phyloP scores from a whole-genome alignment of 2,797 vertebrate species.

The Allobates femoralis region DNA sequence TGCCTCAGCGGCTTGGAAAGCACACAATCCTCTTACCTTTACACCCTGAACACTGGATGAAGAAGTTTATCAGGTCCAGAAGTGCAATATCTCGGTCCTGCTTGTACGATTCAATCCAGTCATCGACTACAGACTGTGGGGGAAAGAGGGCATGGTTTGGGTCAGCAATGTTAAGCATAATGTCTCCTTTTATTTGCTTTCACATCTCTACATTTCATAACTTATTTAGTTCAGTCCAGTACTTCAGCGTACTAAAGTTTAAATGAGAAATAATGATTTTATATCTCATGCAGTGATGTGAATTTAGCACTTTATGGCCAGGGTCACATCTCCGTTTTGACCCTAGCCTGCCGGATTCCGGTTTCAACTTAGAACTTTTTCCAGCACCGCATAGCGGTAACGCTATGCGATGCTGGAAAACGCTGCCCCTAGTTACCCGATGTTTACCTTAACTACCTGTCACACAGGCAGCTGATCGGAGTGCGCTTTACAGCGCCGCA shows the following conservation, averaged over 20 bases:
- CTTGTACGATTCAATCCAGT: constrained; percentile 99
- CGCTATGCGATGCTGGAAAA: no score
- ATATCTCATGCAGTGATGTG: not conserved
- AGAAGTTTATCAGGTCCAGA: constrained; percentile 99
- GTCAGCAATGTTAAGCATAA: not conserved
- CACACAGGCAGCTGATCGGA: no score
- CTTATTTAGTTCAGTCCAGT: not conserved
- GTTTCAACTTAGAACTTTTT: no score
- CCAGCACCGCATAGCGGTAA: no score
- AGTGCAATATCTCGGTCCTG: constrained; percentile 98
- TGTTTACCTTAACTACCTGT: no score
- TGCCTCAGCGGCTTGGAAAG: not conserved
- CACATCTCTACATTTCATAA: not conserved
- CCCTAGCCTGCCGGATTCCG: no score
- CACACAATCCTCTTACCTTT: constrained; percentile 83
- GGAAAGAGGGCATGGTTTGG: constrained; percentile 14
- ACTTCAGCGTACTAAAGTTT: not conserved
- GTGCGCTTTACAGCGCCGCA: no score
- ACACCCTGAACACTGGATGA: constrained; percentile 99
- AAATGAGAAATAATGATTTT: not conserved
- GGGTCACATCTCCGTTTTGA: no score
- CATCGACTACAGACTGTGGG: constrained; percentile 91
- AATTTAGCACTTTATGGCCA: not conserved
- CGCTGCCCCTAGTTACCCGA: no score
- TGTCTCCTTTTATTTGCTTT: not conserved